phyloP scores from a whole-genome alignment of 2,888 invertebrate species.

The Eustalomyia histrio region DNA sequence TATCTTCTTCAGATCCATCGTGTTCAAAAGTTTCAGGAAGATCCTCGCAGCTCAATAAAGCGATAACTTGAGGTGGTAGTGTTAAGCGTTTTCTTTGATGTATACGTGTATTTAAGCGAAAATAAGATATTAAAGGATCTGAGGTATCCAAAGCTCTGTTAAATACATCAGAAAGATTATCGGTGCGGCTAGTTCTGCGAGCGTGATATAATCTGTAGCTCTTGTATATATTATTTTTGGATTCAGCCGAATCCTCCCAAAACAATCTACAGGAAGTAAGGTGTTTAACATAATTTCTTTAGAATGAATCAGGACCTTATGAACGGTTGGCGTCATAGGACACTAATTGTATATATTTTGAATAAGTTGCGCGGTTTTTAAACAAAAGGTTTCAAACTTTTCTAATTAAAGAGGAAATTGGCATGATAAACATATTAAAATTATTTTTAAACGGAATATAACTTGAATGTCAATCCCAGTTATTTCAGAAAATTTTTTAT shows the following conservation, averaged over 20 bases:
- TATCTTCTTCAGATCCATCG: background rate
- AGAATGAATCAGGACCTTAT: background rate
- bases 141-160: too few relatives aligned
- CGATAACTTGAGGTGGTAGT: background rate
- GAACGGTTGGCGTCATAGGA: background rate
- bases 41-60: background rate
- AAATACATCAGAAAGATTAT: too few relatives aligned
- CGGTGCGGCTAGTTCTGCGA: too few relatives aligned
- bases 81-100: too few relatives aligned
- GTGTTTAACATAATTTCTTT: background rate
- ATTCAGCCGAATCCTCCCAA: slow-evolving; percentile 39
- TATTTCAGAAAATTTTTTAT: slow-evolving; percentile 28
- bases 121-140: too few relatives aligned
- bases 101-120: too few relatives aligned
- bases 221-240: slow-evolving; percentile 23
- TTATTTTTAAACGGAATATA: background rate
- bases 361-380: slow-evolving; percentile 17
- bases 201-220: too few relatives aligned
- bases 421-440: too few relatives aligned
- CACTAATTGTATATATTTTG: background rate
- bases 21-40: background rate
- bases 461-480: slow-evolving; percentile 23
- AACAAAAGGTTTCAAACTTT: slow-evolving; percentile 21
- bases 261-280: background rate
- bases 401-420: too few relatives aligned